These are phyloP conservation scores for Ianthella basta DNA, from an alignment of 37 sponge, comb jelly and placozoan genomes.

Conservation along the genomic window DNA sequence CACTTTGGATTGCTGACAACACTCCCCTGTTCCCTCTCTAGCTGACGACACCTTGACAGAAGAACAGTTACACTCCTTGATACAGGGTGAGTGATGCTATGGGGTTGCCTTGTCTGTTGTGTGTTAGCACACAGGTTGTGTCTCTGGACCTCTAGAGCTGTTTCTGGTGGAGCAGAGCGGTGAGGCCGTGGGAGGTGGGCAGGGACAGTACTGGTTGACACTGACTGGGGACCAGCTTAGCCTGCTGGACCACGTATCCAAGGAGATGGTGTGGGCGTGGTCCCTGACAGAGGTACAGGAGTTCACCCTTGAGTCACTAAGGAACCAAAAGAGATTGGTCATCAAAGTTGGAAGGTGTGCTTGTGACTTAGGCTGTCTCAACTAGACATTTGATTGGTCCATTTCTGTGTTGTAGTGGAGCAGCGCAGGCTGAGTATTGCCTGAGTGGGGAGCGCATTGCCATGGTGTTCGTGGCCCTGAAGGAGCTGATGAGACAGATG, in stretches of 20 bases:
- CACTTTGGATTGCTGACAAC: background rate
- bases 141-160: background rate
- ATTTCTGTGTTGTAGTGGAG: background rate
- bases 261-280: background rate
- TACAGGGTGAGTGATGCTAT: background rate
- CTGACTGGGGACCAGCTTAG: background rate
- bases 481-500: background rate
- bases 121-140: background rate
- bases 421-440: background rate
- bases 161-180: background rate
- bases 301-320: background rate
- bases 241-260: background rate
- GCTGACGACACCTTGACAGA: slow-evolving; percentile 18
- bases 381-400: too few relatives aligned
- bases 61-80: background rate
- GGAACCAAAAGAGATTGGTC: background rate
- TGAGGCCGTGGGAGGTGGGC: too few relatives aligned
- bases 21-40: background rate
- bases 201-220: background rate
- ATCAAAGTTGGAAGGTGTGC: background rate
- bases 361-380: too few relatives aligned
- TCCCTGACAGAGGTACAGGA: slow-evolving; percentile 7
- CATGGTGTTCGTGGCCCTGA: slow-evolving; percentile 3
- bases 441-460: background rate
- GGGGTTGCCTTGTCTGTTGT: background rate